Evolutionary conservation across 2,797 vertebrate species (phyloP).

Genomic region (Notoglanidium macrostoma): DNA sequence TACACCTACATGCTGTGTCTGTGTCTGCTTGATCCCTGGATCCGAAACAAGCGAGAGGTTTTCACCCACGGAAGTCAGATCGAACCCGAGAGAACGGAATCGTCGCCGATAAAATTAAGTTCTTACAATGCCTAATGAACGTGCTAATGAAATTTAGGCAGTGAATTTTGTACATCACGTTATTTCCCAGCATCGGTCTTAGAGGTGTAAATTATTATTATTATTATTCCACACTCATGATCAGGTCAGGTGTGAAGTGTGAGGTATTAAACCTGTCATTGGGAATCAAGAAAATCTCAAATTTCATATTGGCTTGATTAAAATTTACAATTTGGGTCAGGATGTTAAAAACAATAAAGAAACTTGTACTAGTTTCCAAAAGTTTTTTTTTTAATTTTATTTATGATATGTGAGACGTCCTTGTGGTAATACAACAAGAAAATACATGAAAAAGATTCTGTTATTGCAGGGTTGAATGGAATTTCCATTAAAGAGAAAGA

Average conservation of each 20-base stretch:
- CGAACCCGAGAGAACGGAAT: too few species aligned
- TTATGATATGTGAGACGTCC: neutral
- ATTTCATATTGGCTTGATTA: neutral
- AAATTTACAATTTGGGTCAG: neutral
- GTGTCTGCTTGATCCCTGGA: too few species aligned
- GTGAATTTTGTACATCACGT: neutral
- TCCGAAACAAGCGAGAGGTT: too few species aligned
- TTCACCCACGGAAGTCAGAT: too few species aligned
- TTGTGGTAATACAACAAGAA: neutral
- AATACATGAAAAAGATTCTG: neutral
- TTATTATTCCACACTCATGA: neutral
- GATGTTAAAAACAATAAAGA: neutral
- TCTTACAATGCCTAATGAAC: too few species aligned
- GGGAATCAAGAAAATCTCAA: neutral
- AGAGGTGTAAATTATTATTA: neutral
- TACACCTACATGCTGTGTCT: too few species aligned
- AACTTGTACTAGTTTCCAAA: neutral
- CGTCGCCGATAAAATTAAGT: too few species aligned
- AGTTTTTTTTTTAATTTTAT: too few species aligned
- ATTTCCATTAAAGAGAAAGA: constrained; percentile 5
- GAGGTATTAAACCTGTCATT: neutral
- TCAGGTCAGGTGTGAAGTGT: neutral
- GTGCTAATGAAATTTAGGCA: neutral
- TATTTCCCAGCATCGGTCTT: neutral
- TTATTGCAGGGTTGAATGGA: constrained; percentile 20